Base-by-base conservation (phyloP, 2,797 vertebrate species). In the Amblyopsis hoosieri region DNA sequence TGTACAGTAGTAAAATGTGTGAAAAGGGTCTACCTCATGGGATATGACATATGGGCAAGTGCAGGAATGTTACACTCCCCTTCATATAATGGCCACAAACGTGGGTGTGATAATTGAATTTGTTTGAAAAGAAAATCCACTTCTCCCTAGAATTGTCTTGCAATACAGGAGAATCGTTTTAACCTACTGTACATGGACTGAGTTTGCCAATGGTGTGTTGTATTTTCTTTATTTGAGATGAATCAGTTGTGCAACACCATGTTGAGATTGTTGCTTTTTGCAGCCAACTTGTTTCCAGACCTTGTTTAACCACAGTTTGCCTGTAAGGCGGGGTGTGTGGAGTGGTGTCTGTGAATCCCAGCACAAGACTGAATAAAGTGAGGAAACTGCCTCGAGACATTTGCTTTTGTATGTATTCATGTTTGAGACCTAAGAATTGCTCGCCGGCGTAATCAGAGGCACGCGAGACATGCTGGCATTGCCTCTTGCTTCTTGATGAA, bases 331-430 rank as follows among this genome's bases (percentile, higher is more conserved):
- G 15, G 23, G n/a, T 5, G 33, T 23, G 23, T 23, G 23, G 33
- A 8, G 33, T 6, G 33, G 5, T 56, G 67, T 57, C 56, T 67
- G 60, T 79, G 70, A 68, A 69, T 74, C 61, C 19, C 45, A 45
- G 50, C 64, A 49, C 62, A 67, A 48, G 57, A 48, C 51, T 12
- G 66, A 53, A 62, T 48, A 7, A 63, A 72, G 67, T 12, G 55
- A 66, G 71, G 75, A 61, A 73, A 55, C 15, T 9, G 67, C 71
- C 76, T 65, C 42, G 0, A 70, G 70, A 79, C 3, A 29, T 81
- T 78, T 76, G 65, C 61, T 74, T 78, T 74, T 74, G 57, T 67
- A 51, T 74, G 57, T 67, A 51, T 76, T 49, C 2, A 3, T 49
- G 45, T 54, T 65, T 75, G 59, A 72, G 64, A 79, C 60, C 61